These are phyloP conservation scores for Netelia melanura DNA, from an alignment of 2,888 invertebrate species.

Conservation along the genomic window DNA sequence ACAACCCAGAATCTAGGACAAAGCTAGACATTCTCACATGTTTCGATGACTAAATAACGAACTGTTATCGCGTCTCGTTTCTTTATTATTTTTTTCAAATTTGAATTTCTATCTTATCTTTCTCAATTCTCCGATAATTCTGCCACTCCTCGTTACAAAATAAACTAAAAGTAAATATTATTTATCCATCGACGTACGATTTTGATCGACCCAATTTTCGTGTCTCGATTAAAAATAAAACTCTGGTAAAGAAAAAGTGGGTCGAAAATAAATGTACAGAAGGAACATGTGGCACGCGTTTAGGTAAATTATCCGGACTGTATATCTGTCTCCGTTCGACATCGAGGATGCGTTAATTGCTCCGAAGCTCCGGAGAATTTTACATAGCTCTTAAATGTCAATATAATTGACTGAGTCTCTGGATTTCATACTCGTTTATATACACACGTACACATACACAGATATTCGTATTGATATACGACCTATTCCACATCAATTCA, in stretches of 20 bases:
- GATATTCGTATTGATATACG: too few relatives aligned
- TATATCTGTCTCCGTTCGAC: background rate
- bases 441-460: background rate
- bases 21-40: slow-evolving; percentile 10
- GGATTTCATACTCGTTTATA: background rate
- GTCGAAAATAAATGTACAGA: too few relatives aligned
- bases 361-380: background rate
- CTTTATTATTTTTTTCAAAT: background rate
- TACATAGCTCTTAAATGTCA: slow-evolving; percentile 14
- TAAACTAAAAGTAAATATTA: too few relatives aligned
- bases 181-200: too few relatives aligned
- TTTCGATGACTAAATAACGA: slow-evolving; percentile 3
- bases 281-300: too few relatives aligned
- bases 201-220: too few relatives aligned
- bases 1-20: slow-evolving; percentile 8
- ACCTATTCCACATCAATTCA: too few relatives aligned
- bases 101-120: background rate
- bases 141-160: background rate
- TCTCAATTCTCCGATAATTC: background rate
- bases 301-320: background rate
- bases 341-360: background rate
- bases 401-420: slow-evolving; percentile 8
- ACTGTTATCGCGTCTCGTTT: background rate
- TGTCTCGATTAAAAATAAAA: too few relatives aligned
- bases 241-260: too few relatives aligned